A percentile compares a stretch with the other conserved stretches of the same genome.
Evolutionary conservation across 2,113 vertebrate genomes (phyloP).

Genomic region (Muntiacus muntjak): DNA sequence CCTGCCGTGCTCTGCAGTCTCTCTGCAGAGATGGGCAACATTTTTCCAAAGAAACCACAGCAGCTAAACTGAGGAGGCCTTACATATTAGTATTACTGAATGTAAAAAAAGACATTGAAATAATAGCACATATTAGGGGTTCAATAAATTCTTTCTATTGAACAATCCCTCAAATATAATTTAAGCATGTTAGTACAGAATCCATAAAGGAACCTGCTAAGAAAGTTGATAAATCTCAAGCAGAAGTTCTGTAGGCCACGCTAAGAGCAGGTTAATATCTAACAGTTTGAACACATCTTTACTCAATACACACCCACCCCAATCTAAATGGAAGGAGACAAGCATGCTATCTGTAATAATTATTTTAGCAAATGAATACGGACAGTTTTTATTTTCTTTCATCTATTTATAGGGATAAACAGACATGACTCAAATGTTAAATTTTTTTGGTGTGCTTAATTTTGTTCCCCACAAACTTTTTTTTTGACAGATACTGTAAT

Average conservation of each 20-base stretch:
- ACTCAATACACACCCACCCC: neutral
- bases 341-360: neutral
- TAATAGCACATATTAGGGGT: neutral
- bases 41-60: constrained; percentile 37
- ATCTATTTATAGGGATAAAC: neutral
- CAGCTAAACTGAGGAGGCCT: neutral
- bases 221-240: neutral
- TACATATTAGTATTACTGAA: constrained; percentile 24
- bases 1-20: neutral
- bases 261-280: neutral
- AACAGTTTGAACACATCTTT: neutral
- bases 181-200: neutral
- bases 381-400: neutral
- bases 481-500: neutral
- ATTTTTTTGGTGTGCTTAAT: neutral
- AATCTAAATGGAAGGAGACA: neutral
- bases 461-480: neutral
- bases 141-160: constrained; percentile 33
- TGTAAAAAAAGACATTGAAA: neutral
- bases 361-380: neutral
- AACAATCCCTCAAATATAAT: constrained; percentile 1
- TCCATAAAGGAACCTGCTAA: neutral
- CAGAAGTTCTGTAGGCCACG: neutral
- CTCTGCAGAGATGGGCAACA: constrained; percentile 30
- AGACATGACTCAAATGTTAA: neutral